A percentile compares a stretch with the other conserved stretches of the same genome.
Conservation (phyloP, 2,888 invertebrate genomes). For the Ormyrus rosae region DNA sequence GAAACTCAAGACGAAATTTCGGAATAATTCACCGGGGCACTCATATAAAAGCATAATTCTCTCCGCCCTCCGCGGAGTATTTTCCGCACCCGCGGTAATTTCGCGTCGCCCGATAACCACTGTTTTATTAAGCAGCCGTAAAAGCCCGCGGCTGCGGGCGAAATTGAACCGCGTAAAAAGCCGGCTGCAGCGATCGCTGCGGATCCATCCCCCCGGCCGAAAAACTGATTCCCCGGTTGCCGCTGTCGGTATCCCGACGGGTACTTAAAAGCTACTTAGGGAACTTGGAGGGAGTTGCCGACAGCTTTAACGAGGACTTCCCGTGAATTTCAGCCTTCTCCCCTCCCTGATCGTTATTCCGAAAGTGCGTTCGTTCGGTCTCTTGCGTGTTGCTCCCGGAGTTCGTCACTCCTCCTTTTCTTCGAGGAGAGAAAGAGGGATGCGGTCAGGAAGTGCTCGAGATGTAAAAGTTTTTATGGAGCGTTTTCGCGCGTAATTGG, state of each 20-base stretch:
- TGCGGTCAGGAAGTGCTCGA: not conserved
- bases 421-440: no score
- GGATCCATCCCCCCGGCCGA: not conserved
- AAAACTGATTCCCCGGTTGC: not conserved
- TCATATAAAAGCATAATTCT: no score
- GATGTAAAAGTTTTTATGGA: constrained; percentile 8
- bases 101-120: constrained; percentile 28
- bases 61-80: no score
- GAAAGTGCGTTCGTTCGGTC: constrained; percentile 5
- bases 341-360: constrained; percentile 34
- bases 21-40: not conserved
- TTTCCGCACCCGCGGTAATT: not conserved
- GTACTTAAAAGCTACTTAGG: constrained; percentile 50
- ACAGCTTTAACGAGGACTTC: constrained; percentile 35
- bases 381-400: not conserved
- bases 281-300: not conserved
- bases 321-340: not conserved
- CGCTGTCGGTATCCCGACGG: not conserved
- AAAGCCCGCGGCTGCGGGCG: constrained; percentile 4
- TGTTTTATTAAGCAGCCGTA: constrained; percentile 39
- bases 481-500: not conserved
- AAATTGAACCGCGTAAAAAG: constrained; percentile 36
- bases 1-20: not conserved
- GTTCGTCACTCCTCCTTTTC: no score
- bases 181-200: not conserved